These are phyloP conservation scores for Melanotus villosus DNA, from an alignment of 2,888 invertebrate species.

Conservation along the genomic window DNA sequence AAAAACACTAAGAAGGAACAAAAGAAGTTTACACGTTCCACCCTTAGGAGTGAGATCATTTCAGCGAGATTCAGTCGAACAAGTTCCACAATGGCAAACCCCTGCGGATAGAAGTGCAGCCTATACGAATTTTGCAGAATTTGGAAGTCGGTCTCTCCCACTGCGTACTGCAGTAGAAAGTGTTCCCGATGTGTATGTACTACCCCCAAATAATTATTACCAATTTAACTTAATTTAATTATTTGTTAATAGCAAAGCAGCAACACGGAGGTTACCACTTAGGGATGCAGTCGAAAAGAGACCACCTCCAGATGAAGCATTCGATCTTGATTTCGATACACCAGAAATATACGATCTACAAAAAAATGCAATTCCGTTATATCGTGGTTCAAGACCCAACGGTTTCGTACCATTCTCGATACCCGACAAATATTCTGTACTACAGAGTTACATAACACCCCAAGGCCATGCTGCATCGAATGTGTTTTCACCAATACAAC, in stretches of 20 bases:
- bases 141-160: constrained; percentile 71
- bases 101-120: constrained; percentile 54
- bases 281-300: constrained; percentile 81
- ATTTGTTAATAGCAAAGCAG: constrained; percentile 60
- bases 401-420: constrained; percentile 20
- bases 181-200: constrained; percentile 71
- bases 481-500: background rate
- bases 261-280: constrained; percentile 73
- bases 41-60: constrained; percentile 62
- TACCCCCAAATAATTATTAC: background rate
- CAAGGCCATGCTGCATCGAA: background rate
- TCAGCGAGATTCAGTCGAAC: constrained; percentile 68
- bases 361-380: constrained; percentile 1
- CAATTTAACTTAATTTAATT: constrained; percentile 47
- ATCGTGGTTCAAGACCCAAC: background rate
- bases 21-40: constrained; percentile 59
- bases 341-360: constrained; percentile 25
- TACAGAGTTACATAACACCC: constrained; percentile 53
- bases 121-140: constrained; percentile 59
- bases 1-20: constrained; percentile 52
- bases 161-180: constrained; percentile 85
- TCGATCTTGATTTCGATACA: constrained; percentile 41
- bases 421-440: constrained; percentile 53
- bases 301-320: constrained; percentile 67
- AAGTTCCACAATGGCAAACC: constrained; percentile 57